Evolutionary conservation across 2,113 vertebrate species (phyloP).

Genomic region (Lamprotornis superbus): DNA sequence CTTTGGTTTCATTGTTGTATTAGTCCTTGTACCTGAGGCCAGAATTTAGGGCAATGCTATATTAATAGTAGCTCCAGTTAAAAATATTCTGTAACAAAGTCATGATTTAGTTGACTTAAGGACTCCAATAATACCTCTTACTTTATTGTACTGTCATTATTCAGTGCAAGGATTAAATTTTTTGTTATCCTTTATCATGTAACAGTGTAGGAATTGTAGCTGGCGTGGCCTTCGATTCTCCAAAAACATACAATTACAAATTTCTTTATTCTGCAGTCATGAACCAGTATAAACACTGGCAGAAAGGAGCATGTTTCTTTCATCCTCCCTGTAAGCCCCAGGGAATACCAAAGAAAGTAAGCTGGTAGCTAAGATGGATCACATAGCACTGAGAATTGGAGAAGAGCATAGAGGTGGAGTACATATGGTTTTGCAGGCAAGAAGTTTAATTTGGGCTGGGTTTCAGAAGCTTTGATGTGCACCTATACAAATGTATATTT

Average conservation of each 20-base stretch:
- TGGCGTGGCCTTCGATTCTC: neutral
- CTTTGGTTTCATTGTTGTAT: neutral
- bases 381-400: neutral
- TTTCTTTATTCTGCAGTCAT: neutral
- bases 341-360: neutral
- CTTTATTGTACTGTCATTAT: neutral
- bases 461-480: neutral
- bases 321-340: neutral
- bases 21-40: neutral
- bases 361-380: neutral
- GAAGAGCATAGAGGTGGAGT: neutral
- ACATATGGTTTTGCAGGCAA: neutral
- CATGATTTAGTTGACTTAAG: neutral
- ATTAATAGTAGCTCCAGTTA: neutral
- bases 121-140: neutral
- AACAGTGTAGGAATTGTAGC: neutral
- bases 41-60: neutral
- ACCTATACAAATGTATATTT: neutral
- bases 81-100: neutral
- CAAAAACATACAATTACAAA: neutral
- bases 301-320: neutral
- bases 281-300: neutral
- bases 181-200: neutral
- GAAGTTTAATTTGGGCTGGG: neutral
- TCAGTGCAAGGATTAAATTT: neutral